Conservation (phyloP, 1,140 invertebrate genomes). For the Heliothis virescens region DNA sequence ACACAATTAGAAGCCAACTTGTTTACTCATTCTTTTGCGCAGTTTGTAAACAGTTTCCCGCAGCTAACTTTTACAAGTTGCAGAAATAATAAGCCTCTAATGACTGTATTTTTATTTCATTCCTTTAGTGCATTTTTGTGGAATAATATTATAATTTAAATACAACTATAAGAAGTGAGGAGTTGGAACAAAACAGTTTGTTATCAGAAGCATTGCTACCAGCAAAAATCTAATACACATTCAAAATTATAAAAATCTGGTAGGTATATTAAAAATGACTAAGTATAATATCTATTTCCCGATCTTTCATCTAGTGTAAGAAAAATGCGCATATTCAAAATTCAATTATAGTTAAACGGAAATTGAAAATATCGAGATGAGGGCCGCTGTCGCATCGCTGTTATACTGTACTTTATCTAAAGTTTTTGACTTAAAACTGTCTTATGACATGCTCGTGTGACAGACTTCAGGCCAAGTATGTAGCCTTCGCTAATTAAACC, state of each 20-base stretch:
- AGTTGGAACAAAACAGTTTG: not conserved
- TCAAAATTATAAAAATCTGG: no score
- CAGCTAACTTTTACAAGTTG: constrained; percentile 33
- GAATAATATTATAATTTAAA: not conserved
- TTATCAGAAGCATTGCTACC: not conserved
- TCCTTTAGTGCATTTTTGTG: not conserved
- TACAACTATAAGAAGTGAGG: not conserved
- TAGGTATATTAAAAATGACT: constrained; percentile 2
- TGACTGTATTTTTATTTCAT: constrained; percentile 6
- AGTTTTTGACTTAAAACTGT: constrained; percentile 34
- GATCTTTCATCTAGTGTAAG: constrained; percentile 21
- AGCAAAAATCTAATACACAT: constrained; percentile 3
- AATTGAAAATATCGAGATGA: constrained; percentile 67
- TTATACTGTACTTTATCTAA: constrained; percentile 5
- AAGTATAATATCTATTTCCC: constrained; percentile 17
- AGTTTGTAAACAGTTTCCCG: constrained; percentile 34
- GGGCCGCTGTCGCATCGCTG: constrained; percentile 46
- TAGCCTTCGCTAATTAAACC: constrained; percentile 10
- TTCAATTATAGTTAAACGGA: constrained; percentile 71
- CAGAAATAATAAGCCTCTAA: constrained; percentile 34
- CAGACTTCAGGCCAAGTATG: constrained; percentile 15
- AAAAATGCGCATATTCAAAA: constrained; percentile 61
- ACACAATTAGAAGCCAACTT: constrained; percentile 28
- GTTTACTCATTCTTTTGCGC: constrained; percentile 38
- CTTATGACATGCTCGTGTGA: constrained; percentile 1